phyloP scores from a whole-genome alignment of 1,140 invertebrate species.

The Apocrypta bakeri region DNA sequence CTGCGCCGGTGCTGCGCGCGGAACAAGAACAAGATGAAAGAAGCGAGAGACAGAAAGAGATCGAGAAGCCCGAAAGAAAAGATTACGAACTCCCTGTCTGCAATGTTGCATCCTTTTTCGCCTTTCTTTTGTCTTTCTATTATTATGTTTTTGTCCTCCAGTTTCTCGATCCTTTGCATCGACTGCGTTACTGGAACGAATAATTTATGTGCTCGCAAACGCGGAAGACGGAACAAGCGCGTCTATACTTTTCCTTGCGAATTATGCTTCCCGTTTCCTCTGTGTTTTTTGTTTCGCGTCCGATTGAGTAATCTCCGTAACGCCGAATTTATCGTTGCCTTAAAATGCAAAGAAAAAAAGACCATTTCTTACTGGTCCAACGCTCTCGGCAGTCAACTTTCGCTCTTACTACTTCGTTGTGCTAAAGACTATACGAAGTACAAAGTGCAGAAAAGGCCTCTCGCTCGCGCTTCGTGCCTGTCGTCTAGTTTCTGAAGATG shows the following conservation, averaged over 20 bases:
- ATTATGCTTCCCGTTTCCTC: neutral
- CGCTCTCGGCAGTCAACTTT: too few relatives aligned
- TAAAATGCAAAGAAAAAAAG: neutral
- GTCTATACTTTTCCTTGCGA: neutral
- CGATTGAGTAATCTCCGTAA: neutral
- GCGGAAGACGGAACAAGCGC: neutral
- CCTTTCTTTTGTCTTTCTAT: neutral
- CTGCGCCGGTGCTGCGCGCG: neutral
- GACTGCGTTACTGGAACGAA: neutral
- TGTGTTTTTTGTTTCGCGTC: too few relatives aligned
- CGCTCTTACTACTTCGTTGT: too few relatives aligned
- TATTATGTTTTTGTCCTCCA: neutral
- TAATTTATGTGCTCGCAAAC: neutral
- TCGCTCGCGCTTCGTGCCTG: too few relatives aligned
- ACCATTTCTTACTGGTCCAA: too few relatives aligned
- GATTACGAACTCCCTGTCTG: neutral
- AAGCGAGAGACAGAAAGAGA: neutral
- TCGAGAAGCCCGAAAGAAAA: neutral
- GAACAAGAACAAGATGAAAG: slow-evolving; percentile 11
- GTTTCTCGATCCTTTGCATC: neutral
- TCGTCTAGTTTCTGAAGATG: too few relatives aligned
- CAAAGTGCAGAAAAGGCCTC: too few relatives aligned
- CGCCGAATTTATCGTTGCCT: neutral
- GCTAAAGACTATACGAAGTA: too few relatives aligned
- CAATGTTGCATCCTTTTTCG: neutral